These are phyloP conservation scores for Rousettus madagascariensis DNA, from an alignment of 2,797 vertebrate genomes.

Conservation along the genomic window DNA sequence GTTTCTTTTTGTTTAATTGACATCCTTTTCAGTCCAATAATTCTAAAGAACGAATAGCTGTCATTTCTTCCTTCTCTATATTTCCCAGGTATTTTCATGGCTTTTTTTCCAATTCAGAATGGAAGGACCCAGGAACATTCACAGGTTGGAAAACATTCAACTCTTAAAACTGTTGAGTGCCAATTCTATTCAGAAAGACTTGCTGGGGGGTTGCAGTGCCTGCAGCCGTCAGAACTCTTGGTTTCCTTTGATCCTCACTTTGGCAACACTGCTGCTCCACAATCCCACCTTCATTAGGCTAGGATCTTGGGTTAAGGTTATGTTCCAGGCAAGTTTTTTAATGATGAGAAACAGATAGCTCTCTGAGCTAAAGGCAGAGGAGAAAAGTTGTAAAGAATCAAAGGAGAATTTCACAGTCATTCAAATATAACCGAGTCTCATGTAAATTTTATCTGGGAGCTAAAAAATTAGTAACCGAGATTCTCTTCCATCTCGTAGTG, in stretches of 20 bases:
- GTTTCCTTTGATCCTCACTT: background rate
- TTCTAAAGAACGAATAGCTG: constrained; percentile 20
- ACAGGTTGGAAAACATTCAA: background rate
- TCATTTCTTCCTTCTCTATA: background rate
- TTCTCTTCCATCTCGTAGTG: background rate
- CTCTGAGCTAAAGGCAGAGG: background rate
- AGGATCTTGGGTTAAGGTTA: background rate
- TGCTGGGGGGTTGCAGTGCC: background rate
- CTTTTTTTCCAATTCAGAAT: background rate
- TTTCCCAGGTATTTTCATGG: background rate
- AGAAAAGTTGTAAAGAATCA: background rate
- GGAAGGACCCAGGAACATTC: background rate
- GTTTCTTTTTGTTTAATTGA: constrained; percentile 56
- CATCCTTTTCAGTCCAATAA: background rate
- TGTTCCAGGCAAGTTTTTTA: background rate
- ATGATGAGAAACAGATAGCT: background rate
- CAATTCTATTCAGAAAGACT: background rate
- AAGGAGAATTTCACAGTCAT: constrained; percentile 6
- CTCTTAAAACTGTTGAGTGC: background rate
- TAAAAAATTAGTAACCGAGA: background rate
- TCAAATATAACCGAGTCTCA: background rate
- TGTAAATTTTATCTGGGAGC: background rate
- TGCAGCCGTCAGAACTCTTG: background rate
- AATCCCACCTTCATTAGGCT: background rate
- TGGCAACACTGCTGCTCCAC: background rate